Evolutionary conservation across 2,888 invertebrate genomes (phyloP).

Genomic region (Zaprionus lineosus): DNA sequence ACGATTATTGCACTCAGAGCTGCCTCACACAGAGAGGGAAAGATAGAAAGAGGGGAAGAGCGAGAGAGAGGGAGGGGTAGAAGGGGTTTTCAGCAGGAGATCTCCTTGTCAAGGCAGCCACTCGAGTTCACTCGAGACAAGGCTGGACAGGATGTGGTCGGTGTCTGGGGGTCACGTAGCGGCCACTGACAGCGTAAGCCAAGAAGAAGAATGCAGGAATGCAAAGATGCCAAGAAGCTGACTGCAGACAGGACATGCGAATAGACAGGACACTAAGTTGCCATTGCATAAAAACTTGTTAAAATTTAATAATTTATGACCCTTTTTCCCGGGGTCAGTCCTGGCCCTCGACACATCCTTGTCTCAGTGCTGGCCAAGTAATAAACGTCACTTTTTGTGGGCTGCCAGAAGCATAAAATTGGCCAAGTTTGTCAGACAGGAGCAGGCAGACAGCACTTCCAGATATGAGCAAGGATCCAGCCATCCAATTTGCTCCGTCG

Average conservation of each 20-base stretch:
- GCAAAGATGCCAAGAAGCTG: constrained; percentile 28
- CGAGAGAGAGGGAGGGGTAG: too few species aligned
- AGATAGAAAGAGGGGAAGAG: too few species aligned
- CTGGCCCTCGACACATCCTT: not conserved
- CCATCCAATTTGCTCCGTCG: constrained; percentile 58
- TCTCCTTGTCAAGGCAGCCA: too few species aligned
- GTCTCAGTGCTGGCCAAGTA: constrained; percentile 44
- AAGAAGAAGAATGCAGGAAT: constrained; percentile 22
- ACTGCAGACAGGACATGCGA: constrained; percentile 16
- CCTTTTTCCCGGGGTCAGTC: constrained; percentile 12
- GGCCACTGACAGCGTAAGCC: constrained; percentile 57
- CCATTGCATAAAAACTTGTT: constrained; percentile 73
- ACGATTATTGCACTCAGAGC: constrained; percentile 55
- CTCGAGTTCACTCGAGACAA: too few species aligned
- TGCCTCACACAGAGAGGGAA: constrained; percentile 22
- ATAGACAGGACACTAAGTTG: constrained; percentile 52
- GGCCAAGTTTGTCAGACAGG: constrained; percentile 64
- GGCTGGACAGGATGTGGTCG: constrained; percentile 2
- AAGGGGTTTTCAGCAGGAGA: too few species aligned
- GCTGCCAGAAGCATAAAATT: constrained; percentile 53
- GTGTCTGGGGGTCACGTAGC: constrained; percentile 54
- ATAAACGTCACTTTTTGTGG: constrained; percentile 72
- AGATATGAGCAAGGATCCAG: constrained; percentile 27
- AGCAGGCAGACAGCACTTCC: constrained; percentile 45
- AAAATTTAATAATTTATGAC: constrained; percentile 79